Percentiles rank a stretch among this genome's conserved stretches.
Conservation (phyloP, 2,888 invertebrate genomes). For the Monochamus alternatus region DNA sequence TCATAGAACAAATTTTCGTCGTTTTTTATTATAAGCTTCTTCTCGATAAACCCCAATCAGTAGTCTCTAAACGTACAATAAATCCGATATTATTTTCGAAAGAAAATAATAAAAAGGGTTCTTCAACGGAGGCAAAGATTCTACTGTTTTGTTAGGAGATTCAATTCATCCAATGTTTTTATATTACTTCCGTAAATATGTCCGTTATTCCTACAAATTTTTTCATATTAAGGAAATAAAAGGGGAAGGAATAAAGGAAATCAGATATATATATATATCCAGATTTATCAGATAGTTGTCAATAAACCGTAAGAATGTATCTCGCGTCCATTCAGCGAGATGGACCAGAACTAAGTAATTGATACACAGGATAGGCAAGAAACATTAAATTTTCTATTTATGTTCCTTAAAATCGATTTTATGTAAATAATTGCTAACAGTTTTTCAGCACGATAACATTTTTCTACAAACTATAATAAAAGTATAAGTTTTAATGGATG, state of each 20-base stretch:
- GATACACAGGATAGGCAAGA: no score
- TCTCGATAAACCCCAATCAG: no score
- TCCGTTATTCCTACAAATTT: slow-evolving; percentile 35
- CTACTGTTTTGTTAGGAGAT: not conserved
- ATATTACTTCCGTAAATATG: slow-evolving; percentile 31
- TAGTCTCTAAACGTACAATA: not conserved
- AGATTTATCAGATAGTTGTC: slow-evolving; percentile 46
- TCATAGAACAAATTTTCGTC: no score
- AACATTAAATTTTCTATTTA: no score
- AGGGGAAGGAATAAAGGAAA: slow-evolving; percentile 31
- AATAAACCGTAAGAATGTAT: slow-evolving; percentile 23
- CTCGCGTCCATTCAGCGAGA: no score
- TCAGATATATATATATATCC: slow-evolving; percentile 49
- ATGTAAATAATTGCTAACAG: no score
- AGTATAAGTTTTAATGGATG: no score
- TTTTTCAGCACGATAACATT: no score
- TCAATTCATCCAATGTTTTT: slow-evolving; percentile 26
- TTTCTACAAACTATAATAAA: no score
- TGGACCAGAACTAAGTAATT: no score
- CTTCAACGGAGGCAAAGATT: slow-evolving; percentile 10
- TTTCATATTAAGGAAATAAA: slow-evolving; percentile 15
- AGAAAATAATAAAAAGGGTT: slow-evolving; percentile 20
- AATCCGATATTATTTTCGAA: slow-evolving; percentile 11
- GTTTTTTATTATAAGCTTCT: no score
- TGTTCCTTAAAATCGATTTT: no score